These are phyloP conservation scores for Montipora foliosa DNA, from an alignment of 64 coral and sea anemone species.

Conservation along the genomic window DNA sequence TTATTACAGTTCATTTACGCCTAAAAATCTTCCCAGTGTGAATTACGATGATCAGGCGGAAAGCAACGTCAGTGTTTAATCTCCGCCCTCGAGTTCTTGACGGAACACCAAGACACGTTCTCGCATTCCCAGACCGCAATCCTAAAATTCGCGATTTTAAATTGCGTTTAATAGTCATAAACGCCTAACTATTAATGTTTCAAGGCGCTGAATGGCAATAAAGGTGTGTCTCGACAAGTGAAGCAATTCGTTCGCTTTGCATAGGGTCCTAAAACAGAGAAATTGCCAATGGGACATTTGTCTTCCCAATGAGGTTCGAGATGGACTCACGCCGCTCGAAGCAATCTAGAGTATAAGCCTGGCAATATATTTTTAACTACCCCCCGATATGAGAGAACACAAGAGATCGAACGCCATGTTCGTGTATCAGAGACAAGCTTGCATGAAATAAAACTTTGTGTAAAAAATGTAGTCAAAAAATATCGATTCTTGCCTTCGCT, in stretches of 20 bases:
- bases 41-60: slow-evolving; percentile 52
- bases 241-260: background rate
- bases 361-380: background rate
- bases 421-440: background rate
- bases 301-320: background rate
- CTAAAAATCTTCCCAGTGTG: slow-evolving; percentile 50
- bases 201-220: no score
- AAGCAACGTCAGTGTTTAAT: background rate
- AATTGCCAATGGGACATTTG: background rate
- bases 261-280: slow-evolving; percentile 11
- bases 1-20: slow-evolving; percentile 76
- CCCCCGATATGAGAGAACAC: background rate
- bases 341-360: background rate
- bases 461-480: slow-evolving; percentile 10
- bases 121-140: background rate
- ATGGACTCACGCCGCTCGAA: slow-evolving; percentile 7
- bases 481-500: background rate
- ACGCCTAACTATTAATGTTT: background rate
- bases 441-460: slow-evolving; percentile 6
- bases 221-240: background rate
- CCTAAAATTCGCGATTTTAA: background rate
- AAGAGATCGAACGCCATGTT: background rate
- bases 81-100: slow-evolving; percentile 16
- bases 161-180: background rate
- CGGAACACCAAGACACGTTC: background rate